Evolutionary conservation across 1,140 invertebrate genomes (phyloP), one percentile per base, ranked within the genome.

Genomic region (Drosophila micromelanica): DNA sequence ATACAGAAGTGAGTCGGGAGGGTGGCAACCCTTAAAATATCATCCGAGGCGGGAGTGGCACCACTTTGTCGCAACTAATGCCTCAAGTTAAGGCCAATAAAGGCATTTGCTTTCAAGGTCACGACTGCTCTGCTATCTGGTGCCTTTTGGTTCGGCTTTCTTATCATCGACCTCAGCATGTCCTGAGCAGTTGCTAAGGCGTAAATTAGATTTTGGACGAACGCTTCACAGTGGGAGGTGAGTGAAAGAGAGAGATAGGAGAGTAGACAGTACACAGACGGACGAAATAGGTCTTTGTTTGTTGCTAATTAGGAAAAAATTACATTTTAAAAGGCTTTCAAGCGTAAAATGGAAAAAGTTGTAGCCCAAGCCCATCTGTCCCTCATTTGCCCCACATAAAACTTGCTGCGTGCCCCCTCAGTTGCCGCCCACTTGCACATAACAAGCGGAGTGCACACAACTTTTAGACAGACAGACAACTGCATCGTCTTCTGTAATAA

Each of bases 271-370:
- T 15, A 23, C 2, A 12, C 42, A 56, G 69, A 43, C 54, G 23
- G 32, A 40, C 20, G 38, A 17, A 57, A 45, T 38, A 59, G 49
- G 52, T 72, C 63, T 59, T 89, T 87, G 84, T 89, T 87, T 87
- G 78, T 89, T 87, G 82, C 84, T 87, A 87, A 87, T 87, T 87
- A 87, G 78, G 78, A 84, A 87, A 87, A 87, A 87, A 87, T 87
- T 87, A 82, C 84, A 87, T 89, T 87, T 87, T 87, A 78, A 87
- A 87, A 82, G 75, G 71, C 71, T 76, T 78, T 82, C 78, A 65
- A 89, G 84, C 79, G 84, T 76, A 78, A 89, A 87, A 87, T 87
- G 82, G 68, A 89, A 89, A 87, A 87, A 87, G 78, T 87, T 87
- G 68, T 49, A 71, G 43, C 63, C 60, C 32, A 54, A 73, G 56